Conservation (phyloP, 2,113 vertebrate species). For the Tachysurus fulvidraco region DNA sequence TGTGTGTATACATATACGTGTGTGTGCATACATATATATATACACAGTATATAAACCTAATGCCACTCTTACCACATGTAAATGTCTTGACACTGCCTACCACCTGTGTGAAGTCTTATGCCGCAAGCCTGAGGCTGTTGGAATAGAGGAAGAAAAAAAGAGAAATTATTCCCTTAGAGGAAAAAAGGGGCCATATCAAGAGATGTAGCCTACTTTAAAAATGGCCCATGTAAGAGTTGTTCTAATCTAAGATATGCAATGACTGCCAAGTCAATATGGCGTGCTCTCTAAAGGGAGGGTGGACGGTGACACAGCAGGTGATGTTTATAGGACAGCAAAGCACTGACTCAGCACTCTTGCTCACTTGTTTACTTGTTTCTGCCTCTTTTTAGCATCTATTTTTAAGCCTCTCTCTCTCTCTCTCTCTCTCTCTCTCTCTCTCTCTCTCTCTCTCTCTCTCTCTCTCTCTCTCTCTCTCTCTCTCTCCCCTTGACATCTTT, state of each 20-base stretch:
- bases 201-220: slow-evolving; percentile 32
- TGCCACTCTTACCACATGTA: neutral
- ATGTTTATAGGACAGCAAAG: slow-evolving; percentile 33
- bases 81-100: slow-evolving; percentile 26
- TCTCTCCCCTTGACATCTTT: slow-evolving; percentile 12
- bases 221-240: slow-evolving; percentile 3
- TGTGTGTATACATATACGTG: no score
- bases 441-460: neutral
- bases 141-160: neutral
- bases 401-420: neutral
- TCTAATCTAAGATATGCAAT: slow-evolving; percentile 21
- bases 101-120: slow-evolving; percentile 13
- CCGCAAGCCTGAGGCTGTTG: neutral
- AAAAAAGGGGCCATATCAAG: slow-evolving; percentile 28
- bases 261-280: slow-evolving; percentile 31
- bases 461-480: neutral
- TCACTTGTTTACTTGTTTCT: slow-evolving; percentile 17
- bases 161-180: neutral
- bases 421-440: slow-evolving; percentile 1
- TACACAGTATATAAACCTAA: no score
- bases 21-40: neutral
- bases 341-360: slow-evolving; percentile 35
- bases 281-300: slow-evolving; percentile 13
- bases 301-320: slow-evolving; percentile 38
- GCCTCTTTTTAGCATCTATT: slow-evolving; percentile 14